Conservation (phyloP, 2,113 vertebrate genomes). For the Muscicapa adusta region DNA sequence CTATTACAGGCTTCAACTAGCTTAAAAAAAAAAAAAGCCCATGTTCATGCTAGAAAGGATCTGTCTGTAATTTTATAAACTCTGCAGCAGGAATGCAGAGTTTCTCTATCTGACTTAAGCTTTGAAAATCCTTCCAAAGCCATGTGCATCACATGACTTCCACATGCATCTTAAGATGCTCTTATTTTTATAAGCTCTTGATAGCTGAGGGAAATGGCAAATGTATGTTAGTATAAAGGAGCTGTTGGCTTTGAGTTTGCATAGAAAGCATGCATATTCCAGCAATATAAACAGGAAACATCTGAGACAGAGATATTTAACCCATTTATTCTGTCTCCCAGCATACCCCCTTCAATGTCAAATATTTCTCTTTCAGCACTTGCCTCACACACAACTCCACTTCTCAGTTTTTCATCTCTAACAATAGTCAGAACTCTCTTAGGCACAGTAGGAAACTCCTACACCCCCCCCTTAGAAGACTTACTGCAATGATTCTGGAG, state of each 20-base stretch:
- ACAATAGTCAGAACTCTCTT: background rate
- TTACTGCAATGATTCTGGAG: background rate
- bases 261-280: background rate
- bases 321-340: background rate
- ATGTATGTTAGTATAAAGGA: background rate
- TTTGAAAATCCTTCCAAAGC: background rate
- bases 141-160: background rate
- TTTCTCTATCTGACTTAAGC: background rate
- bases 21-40: background rate
- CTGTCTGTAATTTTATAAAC: background rate
- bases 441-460: background rate
- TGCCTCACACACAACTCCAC: background rate
- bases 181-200: background rate
- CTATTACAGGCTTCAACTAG: background rate
- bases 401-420: background rate
- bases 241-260: background rate
- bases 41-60: background rate
- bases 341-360: background rate
- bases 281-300: slow-evolving; percentile 20
- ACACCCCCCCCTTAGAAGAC: background rate
- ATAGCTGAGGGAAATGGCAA: background rate
- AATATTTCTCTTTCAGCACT: background rate
- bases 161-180: background rate
- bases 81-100: background rate
- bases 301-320: slow-evolving; percentile 9